phyloP scores from a whole-genome alignment of 2,888 invertebrate genomes.

The Clunio marinus region DNA sequence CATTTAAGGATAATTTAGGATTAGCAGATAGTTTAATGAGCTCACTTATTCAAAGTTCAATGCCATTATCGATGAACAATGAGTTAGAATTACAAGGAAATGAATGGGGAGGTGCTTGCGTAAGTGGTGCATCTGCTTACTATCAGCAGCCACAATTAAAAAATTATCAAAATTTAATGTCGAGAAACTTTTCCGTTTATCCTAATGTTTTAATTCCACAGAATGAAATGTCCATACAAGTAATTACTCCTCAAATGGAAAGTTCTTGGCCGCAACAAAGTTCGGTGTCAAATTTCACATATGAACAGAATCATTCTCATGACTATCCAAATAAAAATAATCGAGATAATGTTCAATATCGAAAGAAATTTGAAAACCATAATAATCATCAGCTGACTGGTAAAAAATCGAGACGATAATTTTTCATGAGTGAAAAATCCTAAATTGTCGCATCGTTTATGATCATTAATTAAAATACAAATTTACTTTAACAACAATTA shows the following conservation, averaged over 20 bases:
- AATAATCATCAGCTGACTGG: not conserved
- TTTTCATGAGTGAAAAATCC: too few relatives aligned
- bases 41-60: slow-evolving; percentile 15
- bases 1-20: slow-evolving; percentile 23
- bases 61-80: not conserved
- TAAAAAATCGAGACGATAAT: too few relatives aligned
- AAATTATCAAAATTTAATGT: not conserved
- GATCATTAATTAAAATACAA: too few relatives aligned
- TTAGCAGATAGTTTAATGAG: slow-evolving; percentile 17
- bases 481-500: too few relatives aligned
- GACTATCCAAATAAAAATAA: not conserved
- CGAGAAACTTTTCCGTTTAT: not conserved
- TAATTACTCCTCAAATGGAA: not conserved
- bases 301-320: not conserved
- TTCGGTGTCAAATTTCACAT: not conserved
- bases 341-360: not conserved
- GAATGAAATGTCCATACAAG: not conserved
- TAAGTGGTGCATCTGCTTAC: not conserved
- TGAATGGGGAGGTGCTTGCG: not conserved
- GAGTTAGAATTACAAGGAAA: not conserved
- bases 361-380: not conserved
- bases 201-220: not conserved
- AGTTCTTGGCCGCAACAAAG: not conserved
- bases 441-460: too few relatives aligned
- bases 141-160: not conserved